Conservation (phyloP, 2,113 vertebrate species). For the Chaetorhynchus papuensis region DNA sequence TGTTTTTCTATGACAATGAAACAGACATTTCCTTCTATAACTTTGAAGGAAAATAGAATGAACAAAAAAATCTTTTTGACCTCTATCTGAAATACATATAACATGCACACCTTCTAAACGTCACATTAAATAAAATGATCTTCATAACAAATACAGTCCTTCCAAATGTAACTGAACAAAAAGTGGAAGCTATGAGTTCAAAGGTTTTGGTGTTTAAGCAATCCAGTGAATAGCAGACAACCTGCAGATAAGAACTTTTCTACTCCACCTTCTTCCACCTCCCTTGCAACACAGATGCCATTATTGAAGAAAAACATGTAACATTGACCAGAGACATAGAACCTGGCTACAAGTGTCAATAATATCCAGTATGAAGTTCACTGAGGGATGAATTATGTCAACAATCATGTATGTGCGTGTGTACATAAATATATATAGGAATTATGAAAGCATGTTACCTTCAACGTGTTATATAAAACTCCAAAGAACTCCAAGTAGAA, state of each 20-base stretch:
- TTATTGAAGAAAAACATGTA: neutral
- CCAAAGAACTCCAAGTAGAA: neutral
- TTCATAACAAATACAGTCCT: neutral
- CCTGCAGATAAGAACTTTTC: neutral
- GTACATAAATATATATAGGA: neutral
- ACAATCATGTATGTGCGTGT: fast-evolving
- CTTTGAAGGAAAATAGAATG: neutral
- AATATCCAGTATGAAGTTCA: neutral
- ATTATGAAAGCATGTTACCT: neutral
- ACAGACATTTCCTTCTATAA: neutral
- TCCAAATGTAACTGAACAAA: neutral
- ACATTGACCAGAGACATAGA: neutral
- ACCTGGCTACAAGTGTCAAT: neutral
- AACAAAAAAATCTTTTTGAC: neutral
- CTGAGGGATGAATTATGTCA: neutral
- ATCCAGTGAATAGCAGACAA: neutral
- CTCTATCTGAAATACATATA: neutral
- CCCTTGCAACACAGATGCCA: neutral
- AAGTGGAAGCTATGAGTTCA: neutral
- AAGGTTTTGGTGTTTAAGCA: neutral
- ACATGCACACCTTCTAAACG: neutral
- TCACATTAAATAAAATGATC: neutral
- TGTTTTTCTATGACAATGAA: neutral
- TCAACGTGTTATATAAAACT: fast-evolving
- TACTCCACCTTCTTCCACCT: neutral